These are phyloP conservation scores for Rhysida immarginata DNA, from an alignment of 1,140 invertebrate species.

Conservation along the genomic window DNA sequence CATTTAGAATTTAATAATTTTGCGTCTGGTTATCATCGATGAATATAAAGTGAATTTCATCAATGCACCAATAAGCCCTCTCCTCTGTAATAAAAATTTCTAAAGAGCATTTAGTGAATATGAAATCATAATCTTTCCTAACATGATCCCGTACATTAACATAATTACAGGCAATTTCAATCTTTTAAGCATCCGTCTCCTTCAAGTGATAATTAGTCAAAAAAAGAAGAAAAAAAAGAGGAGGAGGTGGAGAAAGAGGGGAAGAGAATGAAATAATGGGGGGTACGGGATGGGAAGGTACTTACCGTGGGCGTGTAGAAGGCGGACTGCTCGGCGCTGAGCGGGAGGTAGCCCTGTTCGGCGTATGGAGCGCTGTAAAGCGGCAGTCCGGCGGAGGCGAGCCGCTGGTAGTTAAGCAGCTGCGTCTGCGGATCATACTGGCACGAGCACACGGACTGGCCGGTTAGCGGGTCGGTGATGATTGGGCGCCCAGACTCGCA, in stretches of 20 bases:
- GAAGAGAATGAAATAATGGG: no score
- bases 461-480: constrained; percentile 79
- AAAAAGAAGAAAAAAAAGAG: neutral
- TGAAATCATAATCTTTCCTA: no score
- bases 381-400: constrained; percentile 49
- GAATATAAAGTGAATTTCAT: no score
- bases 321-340: constrained; percentile 28
- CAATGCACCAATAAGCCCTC: no score
- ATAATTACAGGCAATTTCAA: no score
- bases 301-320: constrained; percentile 36
- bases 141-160: no score
- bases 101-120: no score
- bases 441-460: constrained; percentile 82
- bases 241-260: neutral
- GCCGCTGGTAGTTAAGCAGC: constrained; percentile 52
- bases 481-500: constrained; percentile 82
- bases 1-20: no score
- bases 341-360: constrained; percentile 19
- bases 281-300: constrained; percentile 14
- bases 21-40: no score
- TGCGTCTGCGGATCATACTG: constrained; percentile 40
- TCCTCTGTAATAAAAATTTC: no score
- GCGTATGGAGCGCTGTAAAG: constrained; percentile 43
- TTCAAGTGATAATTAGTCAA: no score
- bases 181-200: no score